Evolutionary conservation across 2,797 vertebrate genomes (phyloP), one percentile per base, ranked within the genome.

Genomic region (Melopsittacus undulatus): DNA sequence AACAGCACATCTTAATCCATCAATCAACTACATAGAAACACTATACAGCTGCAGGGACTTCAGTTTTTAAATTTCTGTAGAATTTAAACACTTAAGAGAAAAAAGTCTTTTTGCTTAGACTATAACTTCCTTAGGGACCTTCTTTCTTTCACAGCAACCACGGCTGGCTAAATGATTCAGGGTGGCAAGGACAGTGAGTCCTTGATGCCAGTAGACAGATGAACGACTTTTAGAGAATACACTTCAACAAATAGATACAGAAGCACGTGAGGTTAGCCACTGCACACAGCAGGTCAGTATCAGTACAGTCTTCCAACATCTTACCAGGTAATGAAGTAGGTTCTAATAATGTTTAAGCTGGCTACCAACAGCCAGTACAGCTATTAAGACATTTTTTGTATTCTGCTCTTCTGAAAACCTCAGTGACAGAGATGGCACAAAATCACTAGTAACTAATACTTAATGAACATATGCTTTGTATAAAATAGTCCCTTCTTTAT

Each of bases 261-360:
- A 43, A 8, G 24, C 46, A 20, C 21, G 34, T 3, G 11, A 86
- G 23, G 21, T 52, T 48, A 87, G 52, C 32, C 62, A 49, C 48
- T 38, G 45, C 45, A 42, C 0, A 0, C 29, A n/a, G 17, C 11
- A 69, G n/a, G 36, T 89, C 45, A 20, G 40, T 43, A 59, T 3
- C 52, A 51, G 34, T 9, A 26, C 1, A 1, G 38, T 26, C n/a
- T 76, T 78, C 79, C 76, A 82, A 18, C 49, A 75, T 4, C 69
- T 61, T n/a, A 59, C 1, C 11, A 13, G 34, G 16, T 54, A 82
- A 7, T 59, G 42, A 43, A 48, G 20, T 4, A 67, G 24, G 15
- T 57, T 64, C 7, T 6, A 72, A 72, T 17, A n/a, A 45, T 6
- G 10, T 38, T 45, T n/a, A 38, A 75, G 11, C 1, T 57, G 67